Evolutionary conservation across 1,140 invertebrate genomes (phyloP).

Genomic region (Cephus cinctus): DNA sequence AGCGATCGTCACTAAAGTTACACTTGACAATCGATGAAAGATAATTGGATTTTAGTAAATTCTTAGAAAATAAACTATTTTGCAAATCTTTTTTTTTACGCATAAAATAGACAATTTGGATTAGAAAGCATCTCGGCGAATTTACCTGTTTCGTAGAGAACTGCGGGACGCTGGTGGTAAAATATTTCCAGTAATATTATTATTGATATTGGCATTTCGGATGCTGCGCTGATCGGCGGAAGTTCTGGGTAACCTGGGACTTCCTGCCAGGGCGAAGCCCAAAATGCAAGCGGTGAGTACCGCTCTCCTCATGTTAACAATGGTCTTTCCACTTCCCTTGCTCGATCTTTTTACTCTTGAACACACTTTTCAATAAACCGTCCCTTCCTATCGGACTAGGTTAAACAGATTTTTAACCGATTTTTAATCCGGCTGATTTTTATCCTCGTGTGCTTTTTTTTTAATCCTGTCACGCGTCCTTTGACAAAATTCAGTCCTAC

Average conservation of each 20-base stretch:
- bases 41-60: too few relatives aligned
- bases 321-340: constrained; percentile 9
- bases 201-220: constrained; percentile 35
- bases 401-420: neutral
- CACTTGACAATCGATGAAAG: too few relatives aligned
- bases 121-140: too few relatives aligned
- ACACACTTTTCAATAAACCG: constrained; percentile 10
- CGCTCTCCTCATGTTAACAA: constrained; percentile 39
- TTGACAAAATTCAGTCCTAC: neutral
- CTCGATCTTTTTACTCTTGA: neutral
- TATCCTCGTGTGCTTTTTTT: neutral
- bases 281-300: constrained; percentile 44
- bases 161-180: constrained; percentile 36
- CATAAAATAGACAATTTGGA: too few relatives aligned
- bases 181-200: constrained; percentile 35
- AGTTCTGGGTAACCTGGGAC: constrained; percentile 47
- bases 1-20: too few relatives aligned
- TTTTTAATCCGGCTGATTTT: neutral
- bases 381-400: neutral
- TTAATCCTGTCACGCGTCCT: neutral
- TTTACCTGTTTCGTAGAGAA: constrained; percentile 43
- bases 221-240: constrained; percentile 49
- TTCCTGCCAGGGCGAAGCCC: constrained; percentile 44
- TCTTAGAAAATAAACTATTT: too few relatives aligned
- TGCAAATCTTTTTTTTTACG: too few relatives aligned